Evolutionary conservation across 2,888 invertebrate species (phyloP).

Genomic region (Protonemura montana): DNA sequence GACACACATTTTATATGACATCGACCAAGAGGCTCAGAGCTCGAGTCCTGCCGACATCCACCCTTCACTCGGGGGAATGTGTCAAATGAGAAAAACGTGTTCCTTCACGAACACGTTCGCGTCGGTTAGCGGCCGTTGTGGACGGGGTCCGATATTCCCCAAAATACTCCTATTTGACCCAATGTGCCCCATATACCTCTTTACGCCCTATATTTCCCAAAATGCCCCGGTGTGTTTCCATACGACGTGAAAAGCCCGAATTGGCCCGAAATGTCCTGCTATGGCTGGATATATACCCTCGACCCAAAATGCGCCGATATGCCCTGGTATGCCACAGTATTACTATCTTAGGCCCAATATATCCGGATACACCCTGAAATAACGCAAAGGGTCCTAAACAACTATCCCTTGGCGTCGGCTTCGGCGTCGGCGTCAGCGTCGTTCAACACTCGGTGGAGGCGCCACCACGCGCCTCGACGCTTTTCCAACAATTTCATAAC

Average conservation of each 20-base stretch:
- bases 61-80: not conserved
- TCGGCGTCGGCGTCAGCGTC: not conserved
- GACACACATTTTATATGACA: constrained; percentile 14
- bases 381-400: not conserved
- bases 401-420: not conserved
- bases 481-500: constrained; percentile 31
- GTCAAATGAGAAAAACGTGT: constrained; percentile 28
- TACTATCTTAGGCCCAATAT: no score
- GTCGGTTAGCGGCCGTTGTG: not conserved
- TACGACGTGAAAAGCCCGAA: no score
- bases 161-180: no score
- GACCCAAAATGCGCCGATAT: no score
- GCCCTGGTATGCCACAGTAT: no score
- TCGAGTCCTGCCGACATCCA: not conserved
- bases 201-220: no score
- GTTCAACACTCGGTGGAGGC: not conserved
- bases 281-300: no score
- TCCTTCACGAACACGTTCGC: not conserved
- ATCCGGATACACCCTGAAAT: no score
- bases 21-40: not conserved
- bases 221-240: no score
- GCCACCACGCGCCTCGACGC: not conserved
- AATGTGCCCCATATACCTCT: no score
- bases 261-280: no score
- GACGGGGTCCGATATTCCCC: not conserved